phyloP scores from a whole-genome alignment of 2,797 vertebrate genomes.

The Lagorchestes hirsutus region DNA sequence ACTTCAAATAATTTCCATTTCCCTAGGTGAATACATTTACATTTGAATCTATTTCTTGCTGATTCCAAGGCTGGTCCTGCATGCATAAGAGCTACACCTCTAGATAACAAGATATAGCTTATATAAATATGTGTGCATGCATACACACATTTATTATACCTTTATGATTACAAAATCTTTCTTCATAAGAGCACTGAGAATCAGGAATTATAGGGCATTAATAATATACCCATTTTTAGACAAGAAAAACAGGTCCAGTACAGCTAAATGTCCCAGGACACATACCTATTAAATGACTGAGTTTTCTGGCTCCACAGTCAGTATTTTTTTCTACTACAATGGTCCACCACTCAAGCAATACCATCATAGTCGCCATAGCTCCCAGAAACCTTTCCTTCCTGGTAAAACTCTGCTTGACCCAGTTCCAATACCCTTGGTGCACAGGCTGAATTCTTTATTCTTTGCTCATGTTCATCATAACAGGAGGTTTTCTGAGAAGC shows the following conservation, averaged over 20 bases:
- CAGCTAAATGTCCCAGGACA: neutral
- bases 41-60: neutral
- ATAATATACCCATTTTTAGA: neutral
- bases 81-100: neutral
- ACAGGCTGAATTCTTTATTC: neutral
- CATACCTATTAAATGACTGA: neutral
- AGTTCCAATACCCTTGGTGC: neutral
- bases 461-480: slow-evolving; percentile 55
- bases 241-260: neutral
- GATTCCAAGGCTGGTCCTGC: neutral
- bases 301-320: slow-evolving; percentile 18
- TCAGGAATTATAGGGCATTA: neutral
- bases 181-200: neutral
- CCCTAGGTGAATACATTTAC: neutral
- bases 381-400: neutral
- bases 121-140: too few species aligned
- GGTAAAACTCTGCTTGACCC: neutral
- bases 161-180: neutral
- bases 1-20: neutral
- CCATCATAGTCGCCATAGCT: neutral
- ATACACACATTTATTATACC: too few species aligned
- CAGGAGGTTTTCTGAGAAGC: slow-evolving; percentile 40
- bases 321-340: slow-evolving; percentile 2
- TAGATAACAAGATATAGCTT: neutral
- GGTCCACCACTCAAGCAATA: slow-evolving; percentile 11